These are phyloP conservation scores for Neodon shergylaensis DNA, from an alignment of 2,113 vertebrate genomes.

Conservation along the genomic window DNA sequence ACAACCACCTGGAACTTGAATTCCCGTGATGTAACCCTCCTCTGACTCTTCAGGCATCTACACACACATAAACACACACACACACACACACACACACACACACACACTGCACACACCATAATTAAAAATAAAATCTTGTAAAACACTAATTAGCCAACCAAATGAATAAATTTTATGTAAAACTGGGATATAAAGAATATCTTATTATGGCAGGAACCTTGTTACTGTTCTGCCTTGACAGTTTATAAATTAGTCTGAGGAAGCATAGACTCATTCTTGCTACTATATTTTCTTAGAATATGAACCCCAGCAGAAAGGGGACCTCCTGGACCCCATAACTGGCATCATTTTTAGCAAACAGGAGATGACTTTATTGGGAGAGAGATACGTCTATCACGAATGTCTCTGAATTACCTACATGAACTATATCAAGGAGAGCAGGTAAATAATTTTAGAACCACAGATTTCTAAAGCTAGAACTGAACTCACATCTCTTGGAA, in stretches of 20 bases:
- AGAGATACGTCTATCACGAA: background rate
- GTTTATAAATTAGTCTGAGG: background rate
- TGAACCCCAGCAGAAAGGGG: background rate
- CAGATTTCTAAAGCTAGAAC: background rate
- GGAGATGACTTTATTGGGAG: background rate
- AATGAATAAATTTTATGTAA: background rate
- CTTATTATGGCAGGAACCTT: background rate
- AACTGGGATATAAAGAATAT: background rate
- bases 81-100: too few relatives aligned
- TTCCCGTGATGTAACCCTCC: background rate
- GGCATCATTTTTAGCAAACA: background rate
- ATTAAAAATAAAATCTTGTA: background rate
- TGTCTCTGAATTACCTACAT: background rate
- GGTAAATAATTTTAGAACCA: background rate
- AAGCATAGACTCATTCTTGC: background rate
- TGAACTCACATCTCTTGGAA: background rate
- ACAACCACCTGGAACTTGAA: background rate
- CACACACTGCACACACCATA: background rate
- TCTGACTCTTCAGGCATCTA: background rate
- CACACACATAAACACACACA: too few relatives aligned
- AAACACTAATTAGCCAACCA: background rate
- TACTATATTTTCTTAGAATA: background rate
- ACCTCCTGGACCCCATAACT: background rate
- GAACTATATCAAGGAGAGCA: background rate
- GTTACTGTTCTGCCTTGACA: background rate